These are phyloP conservation scores for Orchesellides sinensis DNA, from an alignment of 2,888 invertebrate species.

Conservation along the genomic window DNA sequence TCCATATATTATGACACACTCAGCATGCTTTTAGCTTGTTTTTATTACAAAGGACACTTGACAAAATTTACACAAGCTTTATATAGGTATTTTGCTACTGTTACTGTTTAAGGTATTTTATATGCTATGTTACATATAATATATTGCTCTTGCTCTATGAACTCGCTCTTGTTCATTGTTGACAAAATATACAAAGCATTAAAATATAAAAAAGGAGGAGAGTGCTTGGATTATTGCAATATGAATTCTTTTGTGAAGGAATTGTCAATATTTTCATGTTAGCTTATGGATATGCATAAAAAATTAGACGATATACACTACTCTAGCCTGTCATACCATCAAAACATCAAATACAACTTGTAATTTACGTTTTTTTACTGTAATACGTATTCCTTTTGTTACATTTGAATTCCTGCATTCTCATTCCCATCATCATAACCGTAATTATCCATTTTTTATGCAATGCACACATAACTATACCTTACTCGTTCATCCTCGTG, in stretches of 20 bases:
- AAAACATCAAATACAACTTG: slow-evolving; percentile 5
- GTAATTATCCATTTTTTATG: slow-evolving; percentile 5
- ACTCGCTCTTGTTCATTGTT: slow-evolving; percentile 14
- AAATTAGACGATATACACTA: slow-evolving; percentile 19
- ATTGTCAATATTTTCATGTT: slow-evolving; percentile 6
- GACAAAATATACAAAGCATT: no score
- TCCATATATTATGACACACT: neutral
- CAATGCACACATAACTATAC: neutral
- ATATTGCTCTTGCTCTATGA: slow-evolving; percentile 27
- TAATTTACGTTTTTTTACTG: no score
- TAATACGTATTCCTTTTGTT: no score
- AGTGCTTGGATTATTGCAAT: neutral
- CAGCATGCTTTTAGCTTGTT: neutral
- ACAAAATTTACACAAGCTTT: neutral
- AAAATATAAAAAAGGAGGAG: slow-evolving; percentile 3
- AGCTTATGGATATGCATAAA: slow-evolving; percentile 13
- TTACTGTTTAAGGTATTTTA: neutral
- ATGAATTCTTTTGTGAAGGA: neutral
- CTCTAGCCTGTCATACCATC: slow-evolving; percentile 2
- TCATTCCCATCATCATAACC: slow-evolving; percentile 2
- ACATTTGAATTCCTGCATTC: no score
- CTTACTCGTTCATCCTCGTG: neutral
- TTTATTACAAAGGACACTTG: slow-evolving; percentile 6
- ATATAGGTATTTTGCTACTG: neutral
- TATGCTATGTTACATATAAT: neutral